Evolutionary conservation across 2,888 invertebrate species (phyloP).

Genomic region (Trilocha varians): DNA sequence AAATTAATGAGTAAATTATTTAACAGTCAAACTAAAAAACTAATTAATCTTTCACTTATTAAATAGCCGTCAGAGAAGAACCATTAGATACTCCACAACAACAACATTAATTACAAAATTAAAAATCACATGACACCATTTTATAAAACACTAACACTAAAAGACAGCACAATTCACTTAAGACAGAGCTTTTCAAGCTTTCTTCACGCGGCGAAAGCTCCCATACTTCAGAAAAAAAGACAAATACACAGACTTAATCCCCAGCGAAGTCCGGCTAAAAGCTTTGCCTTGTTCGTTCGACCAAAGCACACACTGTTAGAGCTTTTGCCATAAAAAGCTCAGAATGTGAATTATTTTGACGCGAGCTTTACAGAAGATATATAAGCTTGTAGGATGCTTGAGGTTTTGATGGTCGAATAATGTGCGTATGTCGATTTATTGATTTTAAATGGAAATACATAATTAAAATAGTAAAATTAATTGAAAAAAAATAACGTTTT

Average conservation of each 20-base stretch:
- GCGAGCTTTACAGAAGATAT: neutral
- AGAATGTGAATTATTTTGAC: neutral
- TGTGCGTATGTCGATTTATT: too few relatives aligned
- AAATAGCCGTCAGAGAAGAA: too few relatives aligned
- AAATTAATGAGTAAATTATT: too few relatives aligned
- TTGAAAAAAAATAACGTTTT: too few relatives aligned
- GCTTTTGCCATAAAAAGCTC: neutral
- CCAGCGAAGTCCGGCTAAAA: slow-evolving; percentile 16
- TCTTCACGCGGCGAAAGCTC: neutral
- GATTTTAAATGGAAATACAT: too few relatives aligned
- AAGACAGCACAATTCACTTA: neutral
- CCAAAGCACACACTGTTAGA: slow-evolving; percentile 1
- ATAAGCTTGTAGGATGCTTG: neutral
- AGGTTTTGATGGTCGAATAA: neutral
- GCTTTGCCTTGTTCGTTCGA: slow-evolving; percentile 15
- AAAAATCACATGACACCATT: neutral
- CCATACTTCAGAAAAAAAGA: neutral
- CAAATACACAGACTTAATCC: neutral
- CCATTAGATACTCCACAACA: neutral
- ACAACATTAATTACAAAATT: neutral
- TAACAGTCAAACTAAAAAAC: too few relatives aligned
- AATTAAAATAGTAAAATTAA: too few relatives aligned
- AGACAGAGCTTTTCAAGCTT: neutral
- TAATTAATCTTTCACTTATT: too few relatives aligned
- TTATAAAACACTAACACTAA: neutral